phyloP scores from a whole-genome alignment of 2,888 invertebrate genomes.

The Microplitis manilae region DNA sequence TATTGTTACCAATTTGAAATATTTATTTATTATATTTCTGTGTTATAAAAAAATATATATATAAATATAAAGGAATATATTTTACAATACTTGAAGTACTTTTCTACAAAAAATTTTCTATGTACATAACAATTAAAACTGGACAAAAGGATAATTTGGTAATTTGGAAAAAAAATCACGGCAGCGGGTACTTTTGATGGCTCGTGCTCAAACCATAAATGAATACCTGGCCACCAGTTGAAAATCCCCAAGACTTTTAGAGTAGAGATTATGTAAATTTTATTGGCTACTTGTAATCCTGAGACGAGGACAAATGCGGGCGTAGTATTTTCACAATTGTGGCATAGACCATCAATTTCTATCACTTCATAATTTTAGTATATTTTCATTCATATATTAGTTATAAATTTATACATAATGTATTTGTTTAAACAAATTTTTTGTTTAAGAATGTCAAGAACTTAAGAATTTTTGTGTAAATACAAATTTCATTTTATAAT shows the following conservation, averaged over 20 bases:
- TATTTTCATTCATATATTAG: neutral
- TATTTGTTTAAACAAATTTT: too few relatives aligned
- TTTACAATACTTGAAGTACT: neutral
- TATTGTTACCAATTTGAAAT: slow-evolving; percentile 44
- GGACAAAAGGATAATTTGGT: slow-evolving; percentile 25
- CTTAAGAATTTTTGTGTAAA: neutral
- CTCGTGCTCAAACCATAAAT: slow-evolving; percentile 34
- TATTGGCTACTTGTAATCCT: slow-evolving; percentile 55
- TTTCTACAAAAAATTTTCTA: neutral
- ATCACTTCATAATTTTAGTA: neutral
- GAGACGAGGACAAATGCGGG: slow-evolving; percentile 43
- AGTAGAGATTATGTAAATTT: slow-evolving; percentile 53
- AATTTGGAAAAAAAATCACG: slow-evolving; percentile 49
- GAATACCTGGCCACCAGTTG: slow-evolving; percentile 50
- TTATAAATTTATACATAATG: too few relatives aligned
- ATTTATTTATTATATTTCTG: neutral
- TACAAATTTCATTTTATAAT: neutral
- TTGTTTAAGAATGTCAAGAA: too few relatives aligned
- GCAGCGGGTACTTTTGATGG: slow-evolving; percentile 28
- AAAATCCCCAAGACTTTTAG: slow-evolving; percentile 40
- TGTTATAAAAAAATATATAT: slow-evolving; percentile 1
- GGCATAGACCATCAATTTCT: neutral
- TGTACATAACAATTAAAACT: slow-evolving; percentile 2
- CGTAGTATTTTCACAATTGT: slow-evolving; percentile 50
- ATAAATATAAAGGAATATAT: too few relatives aligned